Percentiles rank a stretch among this genome's conserved stretches.
These are phyloP conservation scores for Calidris pugnax DNA, from an alignment of 2,113 vertebrate species.

Conservation along the genomic window DNA sequence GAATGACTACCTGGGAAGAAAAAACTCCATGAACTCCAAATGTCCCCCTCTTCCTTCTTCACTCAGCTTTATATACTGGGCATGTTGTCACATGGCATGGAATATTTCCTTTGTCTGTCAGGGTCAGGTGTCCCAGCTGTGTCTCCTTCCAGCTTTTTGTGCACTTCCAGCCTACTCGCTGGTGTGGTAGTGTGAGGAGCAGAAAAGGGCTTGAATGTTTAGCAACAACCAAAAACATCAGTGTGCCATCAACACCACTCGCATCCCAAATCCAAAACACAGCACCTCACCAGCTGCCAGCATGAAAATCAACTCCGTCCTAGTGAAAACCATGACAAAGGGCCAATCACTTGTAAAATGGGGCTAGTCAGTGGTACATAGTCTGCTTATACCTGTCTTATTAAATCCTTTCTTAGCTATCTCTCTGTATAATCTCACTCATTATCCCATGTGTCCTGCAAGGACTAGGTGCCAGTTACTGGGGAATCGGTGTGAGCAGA, in stretches of 20 bases:
- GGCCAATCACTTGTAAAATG: background rate
- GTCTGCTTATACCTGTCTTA: background rate
- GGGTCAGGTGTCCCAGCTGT: background rate
- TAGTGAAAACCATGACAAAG: background rate
- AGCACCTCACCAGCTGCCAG: background rate
- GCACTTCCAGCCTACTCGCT: background rate
- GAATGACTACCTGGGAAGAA: background rate
- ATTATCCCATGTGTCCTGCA: background rate
- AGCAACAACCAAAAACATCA: background rate
- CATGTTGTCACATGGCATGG: background rate
- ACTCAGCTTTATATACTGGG: background rate
- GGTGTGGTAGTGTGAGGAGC: background rate
- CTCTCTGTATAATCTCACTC: background rate
- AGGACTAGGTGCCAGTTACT: background rate
- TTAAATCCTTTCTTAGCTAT: background rate
- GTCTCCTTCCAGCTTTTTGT: background rate
- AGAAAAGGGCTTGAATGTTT: background rate
- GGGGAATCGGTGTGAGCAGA: rapidly evolving
- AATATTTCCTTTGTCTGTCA: background rate
- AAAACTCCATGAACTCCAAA: background rate
- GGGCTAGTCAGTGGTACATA: background rate
- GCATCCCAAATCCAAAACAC: background rate
- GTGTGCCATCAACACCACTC: background rate
- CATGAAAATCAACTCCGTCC: background rate
- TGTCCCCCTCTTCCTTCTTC: background rate